A percentile compares a stretch with the other conserved stretches of the same genome.
These are phyloP conservation scores for Tarsius wallacei DNA, from an alignment of 2,797 vertebrate genomes.

Conservation along the genomic window DNA sequence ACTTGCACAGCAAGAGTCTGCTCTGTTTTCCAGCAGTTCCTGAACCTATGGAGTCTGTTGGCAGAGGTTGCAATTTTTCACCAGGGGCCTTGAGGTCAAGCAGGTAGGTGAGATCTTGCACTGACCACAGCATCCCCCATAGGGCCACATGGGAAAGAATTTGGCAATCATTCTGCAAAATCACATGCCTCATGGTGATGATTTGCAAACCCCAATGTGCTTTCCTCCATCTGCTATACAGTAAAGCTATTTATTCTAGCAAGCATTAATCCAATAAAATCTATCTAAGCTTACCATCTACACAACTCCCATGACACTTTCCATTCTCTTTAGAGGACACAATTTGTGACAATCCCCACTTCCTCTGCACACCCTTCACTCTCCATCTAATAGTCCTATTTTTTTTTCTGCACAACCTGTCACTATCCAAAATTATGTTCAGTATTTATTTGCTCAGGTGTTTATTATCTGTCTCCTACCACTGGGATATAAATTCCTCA, in stretches of 20 bases:
- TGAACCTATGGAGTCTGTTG: neutral
- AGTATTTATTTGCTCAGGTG: neutral
- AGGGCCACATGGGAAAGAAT: neutral
- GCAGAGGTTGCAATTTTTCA: neutral
- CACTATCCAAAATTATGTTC: neutral
- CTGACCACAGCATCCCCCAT: constrained; percentile 31
- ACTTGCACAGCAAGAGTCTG: neutral
- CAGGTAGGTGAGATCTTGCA: neutral
- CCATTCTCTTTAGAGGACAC: neutral
- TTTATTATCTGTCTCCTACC: neutral
- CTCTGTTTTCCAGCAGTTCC: neutral
- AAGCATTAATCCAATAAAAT: neutral
- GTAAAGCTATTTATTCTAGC: neutral
- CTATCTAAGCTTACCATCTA: neutral
- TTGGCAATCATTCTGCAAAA: constrained; percentile 49
- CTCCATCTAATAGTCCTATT: neutral
- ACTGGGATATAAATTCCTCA: neutral
- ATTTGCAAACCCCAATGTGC: neutral
- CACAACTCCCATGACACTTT: neutral
- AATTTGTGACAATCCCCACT: neutral
- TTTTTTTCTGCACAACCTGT: neutral
- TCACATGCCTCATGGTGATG: neutral
- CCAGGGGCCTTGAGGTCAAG: neutral
- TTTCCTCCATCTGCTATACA: constrained; percentile 37
- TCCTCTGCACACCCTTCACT: neutral